Percentiles rank a stretch among this genome's conserved stretches.
These are phyloP conservation scores for Hyperoplus immaculatus DNA, from an alignment of 2,797 vertebrate species.

Conservation along the genomic window DNA sequence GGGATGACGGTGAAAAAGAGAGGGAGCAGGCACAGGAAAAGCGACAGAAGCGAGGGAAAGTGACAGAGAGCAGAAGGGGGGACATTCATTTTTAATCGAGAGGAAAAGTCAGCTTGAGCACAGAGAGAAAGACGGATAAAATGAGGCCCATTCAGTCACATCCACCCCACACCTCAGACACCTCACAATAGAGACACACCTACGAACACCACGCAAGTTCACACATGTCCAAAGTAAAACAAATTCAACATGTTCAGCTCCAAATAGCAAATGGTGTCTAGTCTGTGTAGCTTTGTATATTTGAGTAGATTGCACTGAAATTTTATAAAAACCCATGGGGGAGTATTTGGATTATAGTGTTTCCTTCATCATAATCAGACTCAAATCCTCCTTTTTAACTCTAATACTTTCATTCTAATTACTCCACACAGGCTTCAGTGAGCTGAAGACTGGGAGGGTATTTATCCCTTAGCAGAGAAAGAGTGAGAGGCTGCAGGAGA, in stretches of 20 bases:
- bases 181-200: conserved; percentile 27
- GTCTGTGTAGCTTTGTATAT: conserved; percentile 39
- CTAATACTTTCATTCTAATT: conserved; percentile 84
- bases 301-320: conserved; percentile 42
- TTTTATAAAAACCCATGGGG: conserved; percentile 53
- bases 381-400: conserved; percentile 78
- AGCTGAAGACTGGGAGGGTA: conserved; percentile 64
- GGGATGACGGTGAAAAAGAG: conserved; percentile 46
- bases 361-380: conserved; percentile 74
- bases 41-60: conserved; percentile 31
- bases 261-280: conserved; percentile 30
- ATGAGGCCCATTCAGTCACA: conserved; percentile 49
- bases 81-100: conserved; percentile 75
- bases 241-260: conserved; percentile 24
- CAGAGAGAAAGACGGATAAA: conserved; percentile 53
- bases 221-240: conserved; percentile 10
- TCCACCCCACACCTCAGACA: conserved; percentile 19
- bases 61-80: conserved; percentile 68
- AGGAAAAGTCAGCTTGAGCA: conserved; percentile 55
- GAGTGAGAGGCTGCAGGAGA: conserved; percentile 27
- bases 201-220: conserved; percentile 10
- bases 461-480: conserved; percentile 58
- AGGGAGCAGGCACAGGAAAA: conserved; percentile 28
- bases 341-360: conserved; percentile 72
- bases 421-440: conserved; percentile 71